A percentile compares a stretch with the other conserved stretches of the same genome.
Conservation (phyloP, 2,888 invertebrate genomes). For the Epinotia ramella region DNA sequence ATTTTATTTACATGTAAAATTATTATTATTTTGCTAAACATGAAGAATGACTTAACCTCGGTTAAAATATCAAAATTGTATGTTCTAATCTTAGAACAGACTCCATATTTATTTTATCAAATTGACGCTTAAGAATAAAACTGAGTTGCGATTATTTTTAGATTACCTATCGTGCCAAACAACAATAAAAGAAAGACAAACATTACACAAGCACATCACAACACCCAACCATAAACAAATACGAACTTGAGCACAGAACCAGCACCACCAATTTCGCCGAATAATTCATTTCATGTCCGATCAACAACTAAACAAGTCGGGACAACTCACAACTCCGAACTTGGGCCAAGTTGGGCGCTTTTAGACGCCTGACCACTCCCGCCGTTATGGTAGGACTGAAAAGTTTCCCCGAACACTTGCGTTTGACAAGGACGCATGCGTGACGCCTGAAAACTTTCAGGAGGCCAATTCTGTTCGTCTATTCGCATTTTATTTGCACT, state of each 20-base stretch:
- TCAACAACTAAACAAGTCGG: constrained; percentile 39
- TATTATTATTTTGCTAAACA: too few relatives aligned
- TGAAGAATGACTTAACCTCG: too few relatives aligned
- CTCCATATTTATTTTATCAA: too few relatives aligned
- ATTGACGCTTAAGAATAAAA: too few relatives aligned
- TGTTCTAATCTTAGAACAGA: too few relatives aligned
- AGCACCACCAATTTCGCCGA: constrained; percentile 68
- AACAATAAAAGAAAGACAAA: neutral
- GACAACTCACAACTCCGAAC: constrained; percentile 11
- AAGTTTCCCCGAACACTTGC: constrained; percentile 56
- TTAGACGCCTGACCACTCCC: constrained; percentile 51
- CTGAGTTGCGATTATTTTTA: neutral
- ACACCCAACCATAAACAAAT: constrained; percentile 53
- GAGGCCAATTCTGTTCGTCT: neutral
- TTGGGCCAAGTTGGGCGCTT: constrained; percentile 8
- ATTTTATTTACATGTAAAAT: too few relatives aligned
- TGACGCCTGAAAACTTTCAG: constrained; percentile 36
- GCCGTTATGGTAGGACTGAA: constrained; percentile 58
- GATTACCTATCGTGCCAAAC: neutral
- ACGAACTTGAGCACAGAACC: constrained; percentile 74
- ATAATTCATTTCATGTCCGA: constrained; percentile 66
- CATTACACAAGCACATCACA: constrained; percentile 2
- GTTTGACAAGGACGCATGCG: constrained; percentile 60
- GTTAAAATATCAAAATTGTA: too few relatives aligned
- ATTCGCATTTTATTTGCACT: neutral